Percentiles rank a stretch among this genome's conserved stretches.
These are phyloP conservation scores for Noctuana brunneofusca DNA, from an alignment of 2,888 invertebrate species.

Conservation along the genomic window DNA sequence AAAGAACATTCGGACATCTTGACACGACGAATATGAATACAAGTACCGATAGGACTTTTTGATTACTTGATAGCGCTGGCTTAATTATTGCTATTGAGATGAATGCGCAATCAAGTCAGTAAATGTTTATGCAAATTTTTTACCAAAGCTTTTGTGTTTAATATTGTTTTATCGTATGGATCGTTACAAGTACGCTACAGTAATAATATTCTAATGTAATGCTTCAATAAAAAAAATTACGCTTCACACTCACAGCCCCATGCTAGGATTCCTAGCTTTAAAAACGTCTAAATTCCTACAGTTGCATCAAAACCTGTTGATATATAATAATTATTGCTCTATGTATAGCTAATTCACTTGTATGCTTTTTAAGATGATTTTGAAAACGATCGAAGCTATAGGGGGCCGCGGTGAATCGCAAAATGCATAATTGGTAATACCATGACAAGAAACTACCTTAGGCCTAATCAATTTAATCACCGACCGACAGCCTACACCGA, in stretches of 20 bases:
- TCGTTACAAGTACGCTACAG: no score
- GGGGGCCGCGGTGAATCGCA: background rate
- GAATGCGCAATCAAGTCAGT: background rate
- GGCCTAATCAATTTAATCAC: slow-evolving; percentile 7
- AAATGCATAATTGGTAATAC: background rate
- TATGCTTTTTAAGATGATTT: background rate
- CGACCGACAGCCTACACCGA: slow-evolving; percentile 15
- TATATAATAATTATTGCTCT: no score
- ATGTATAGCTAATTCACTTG: no score
- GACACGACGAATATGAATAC: background rate
- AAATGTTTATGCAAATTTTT: no score
- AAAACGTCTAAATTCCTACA: no score
- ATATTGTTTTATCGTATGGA: no score
- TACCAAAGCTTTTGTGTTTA: no score
- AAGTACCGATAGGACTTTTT: background rate
- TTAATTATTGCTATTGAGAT: background rate
- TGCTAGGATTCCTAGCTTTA: no score
- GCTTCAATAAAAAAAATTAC: no score
- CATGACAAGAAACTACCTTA: background rate
- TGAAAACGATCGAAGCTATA: background rate
- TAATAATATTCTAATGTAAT: no score
- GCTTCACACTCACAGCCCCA: no score
- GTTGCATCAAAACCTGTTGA: no score
- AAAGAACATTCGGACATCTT: background rate
- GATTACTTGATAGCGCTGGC: background rate